Conservation (phyloP, 2,797 vertebrate genomes). For the Cyclopterus lumpus region DNA sequence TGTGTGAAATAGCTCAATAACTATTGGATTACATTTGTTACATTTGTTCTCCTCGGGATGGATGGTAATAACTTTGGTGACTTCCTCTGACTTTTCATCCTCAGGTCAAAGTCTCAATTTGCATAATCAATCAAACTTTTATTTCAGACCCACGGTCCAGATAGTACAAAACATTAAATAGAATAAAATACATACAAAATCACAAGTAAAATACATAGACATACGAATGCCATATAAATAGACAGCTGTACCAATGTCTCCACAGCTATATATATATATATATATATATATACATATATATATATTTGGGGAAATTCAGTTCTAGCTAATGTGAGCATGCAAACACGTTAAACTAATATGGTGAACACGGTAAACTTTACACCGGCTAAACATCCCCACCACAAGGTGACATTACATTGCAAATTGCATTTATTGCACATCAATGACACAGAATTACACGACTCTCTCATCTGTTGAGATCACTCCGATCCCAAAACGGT, state of each 20-base stretch:
- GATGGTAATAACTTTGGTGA: not conserved
- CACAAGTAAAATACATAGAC: too few species aligned
- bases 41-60: not conserved
- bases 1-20: not conserved
- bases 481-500: conserved; percentile 8
- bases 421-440: not conserved
- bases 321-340: not conserved
- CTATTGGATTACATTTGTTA: not conserved
- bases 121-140: too few species aligned
- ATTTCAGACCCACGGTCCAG: too few species aligned
- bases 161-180: too few species aligned
- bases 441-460: not conserved
- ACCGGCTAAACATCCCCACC: not conserved
- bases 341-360: not conserved
- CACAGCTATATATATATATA: too few species aligned
- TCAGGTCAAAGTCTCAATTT: not conserved
- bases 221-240: too few species aligned
- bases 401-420: not conserved
- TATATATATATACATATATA: too few species aligned
- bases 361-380: not conserved
- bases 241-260: too few species aligned
- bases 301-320: not conserved
- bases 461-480: not conserved
- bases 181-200: too few species aligned
- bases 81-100: not conserved